Percentiles rank a stretch among this genome's conserved stretches.
Conservation (phyloP, 2,888 invertebrate genomes). For the Odontocolon sp. region DNA sequence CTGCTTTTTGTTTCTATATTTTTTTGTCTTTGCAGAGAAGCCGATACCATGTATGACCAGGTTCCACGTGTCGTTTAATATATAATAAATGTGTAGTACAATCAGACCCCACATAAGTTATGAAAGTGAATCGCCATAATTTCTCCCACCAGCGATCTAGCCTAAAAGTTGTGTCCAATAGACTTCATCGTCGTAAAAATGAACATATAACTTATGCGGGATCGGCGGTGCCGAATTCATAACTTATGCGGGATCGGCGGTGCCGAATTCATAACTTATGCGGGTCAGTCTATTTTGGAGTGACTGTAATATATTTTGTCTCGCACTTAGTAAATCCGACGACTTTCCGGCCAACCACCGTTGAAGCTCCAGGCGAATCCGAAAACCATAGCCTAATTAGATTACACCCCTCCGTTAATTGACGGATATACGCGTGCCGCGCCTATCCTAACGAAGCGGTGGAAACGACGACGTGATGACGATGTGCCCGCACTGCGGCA, state of each 20-base stretch:
- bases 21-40: neutral
- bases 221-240: too few species aligned
- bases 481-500: conserved; percentile 40
- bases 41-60: neutral
- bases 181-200: too few species aligned
- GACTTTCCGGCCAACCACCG: neutral
- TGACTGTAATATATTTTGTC: neutral
- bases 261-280: too few species aligned
- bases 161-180: too few species aligned
- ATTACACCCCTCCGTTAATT: conserved; percentile 68
- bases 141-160: too few species aligned
- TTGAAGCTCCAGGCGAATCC: conserved; percentile 1
- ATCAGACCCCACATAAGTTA: too few species aligned
- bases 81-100: neutral
- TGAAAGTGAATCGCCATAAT: too few species aligned
- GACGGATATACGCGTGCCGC: conserved; percentile 58
- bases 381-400: conserved; percentile 64
- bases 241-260: too few species aligned
- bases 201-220: too few species aligned
- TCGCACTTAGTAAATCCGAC: neutral
- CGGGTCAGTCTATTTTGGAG: too few species aligned
- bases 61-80: neutral
- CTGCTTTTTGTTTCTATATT: neutral
- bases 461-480: conserved; percentile 26
- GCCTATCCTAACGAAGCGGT: conserved; percentile 68